phyloP scores from a whole-genome alignment of 2,797 vertebrate genomes.

The Sebastes cheni region DNA sequence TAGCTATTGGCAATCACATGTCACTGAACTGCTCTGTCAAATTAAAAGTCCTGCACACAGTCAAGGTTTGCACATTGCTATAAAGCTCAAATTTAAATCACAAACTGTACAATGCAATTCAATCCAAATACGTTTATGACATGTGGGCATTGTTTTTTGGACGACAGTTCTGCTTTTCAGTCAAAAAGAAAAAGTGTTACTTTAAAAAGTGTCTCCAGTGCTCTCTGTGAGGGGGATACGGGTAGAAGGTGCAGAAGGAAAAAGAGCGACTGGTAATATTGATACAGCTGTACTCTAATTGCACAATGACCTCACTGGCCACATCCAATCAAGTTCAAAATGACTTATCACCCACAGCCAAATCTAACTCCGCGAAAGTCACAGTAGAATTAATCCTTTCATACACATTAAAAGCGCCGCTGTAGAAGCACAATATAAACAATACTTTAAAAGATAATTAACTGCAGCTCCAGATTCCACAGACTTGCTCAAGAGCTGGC shows the following conservation, averaged over 20 bases:
- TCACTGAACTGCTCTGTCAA: background rate
- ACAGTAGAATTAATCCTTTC: slow-evolving; percentile 7
- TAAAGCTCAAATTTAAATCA: background rate
- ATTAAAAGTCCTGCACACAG: background rate
- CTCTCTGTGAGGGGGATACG: background rate
- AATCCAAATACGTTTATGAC: background rate
- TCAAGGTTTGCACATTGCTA: background rate
- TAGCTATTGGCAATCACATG: background rate
- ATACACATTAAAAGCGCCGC: slow-evolving; percentile 13
- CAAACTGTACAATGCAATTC: too few species aligned
- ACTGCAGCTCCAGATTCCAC: slow-evolving; percentile 32
- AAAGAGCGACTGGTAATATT: slow-evolving; percentile 44
- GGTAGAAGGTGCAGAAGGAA: slow-evolving; percentile 1
- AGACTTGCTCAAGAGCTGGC: slow-evolving; percentile 36
- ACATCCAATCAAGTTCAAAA: slow-evolving; percentile 69
- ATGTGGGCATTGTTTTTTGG: background rate
- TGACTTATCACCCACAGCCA: slow-evolving; percentile 49
- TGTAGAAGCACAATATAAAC: slow-evolving; percentile 30
- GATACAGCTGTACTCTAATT: slow-evolving; percentile 61
- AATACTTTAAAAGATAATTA: slow-evolving; percentile 40
- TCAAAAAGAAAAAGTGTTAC: background rate
- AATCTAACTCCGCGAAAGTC: slow-evolving; percentile 49
- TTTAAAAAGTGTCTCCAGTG: background rate
- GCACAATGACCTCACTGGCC: slow-evolving; percentile 66
- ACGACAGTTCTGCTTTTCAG: background rate